Percentiles rank a stretch among this genome's conserved stretches.
Conservation (phyloP, 2,113 vertebrate genomes). For the Shinisaurus crocodilurus region DNA sequence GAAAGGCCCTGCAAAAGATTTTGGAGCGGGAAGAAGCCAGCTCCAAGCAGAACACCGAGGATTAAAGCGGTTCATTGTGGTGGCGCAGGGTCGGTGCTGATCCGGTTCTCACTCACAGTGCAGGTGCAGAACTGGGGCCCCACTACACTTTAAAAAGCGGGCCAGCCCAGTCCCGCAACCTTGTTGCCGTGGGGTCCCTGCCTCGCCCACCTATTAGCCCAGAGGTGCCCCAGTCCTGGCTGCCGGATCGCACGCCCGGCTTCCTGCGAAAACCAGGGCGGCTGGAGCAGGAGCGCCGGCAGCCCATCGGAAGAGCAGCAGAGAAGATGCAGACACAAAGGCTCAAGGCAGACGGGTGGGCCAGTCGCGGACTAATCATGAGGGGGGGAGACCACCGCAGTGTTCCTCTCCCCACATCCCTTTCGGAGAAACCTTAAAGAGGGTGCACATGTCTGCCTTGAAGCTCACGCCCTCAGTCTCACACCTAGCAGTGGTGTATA, state of each 20-base stretch:
- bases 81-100: no score
- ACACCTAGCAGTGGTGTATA: no score
- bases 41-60: no score
- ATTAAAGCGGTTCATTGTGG: no score
- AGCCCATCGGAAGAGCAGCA: no score
- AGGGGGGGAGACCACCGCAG: background rate
- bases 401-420: no score
- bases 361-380: background rate
- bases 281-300: background rate
- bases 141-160: background rate
- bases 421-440: background rate
- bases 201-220: no score
- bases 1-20: fast-evolving
- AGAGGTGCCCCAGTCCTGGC: background rate
- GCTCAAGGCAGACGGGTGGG: background rate
- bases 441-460: background rate
- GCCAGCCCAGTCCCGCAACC: background rate
- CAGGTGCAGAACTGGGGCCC: no score
- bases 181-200: background rate
- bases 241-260: background rate
- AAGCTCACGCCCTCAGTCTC: background rate
- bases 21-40: fast-evolving
- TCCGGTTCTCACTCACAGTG: no score
- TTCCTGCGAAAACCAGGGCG: background rate
- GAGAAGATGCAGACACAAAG: background rate